phyloP scores from a whole-genome alignment of 2,113 vertebrate genomes.

The Mungos mungo region DNA sequence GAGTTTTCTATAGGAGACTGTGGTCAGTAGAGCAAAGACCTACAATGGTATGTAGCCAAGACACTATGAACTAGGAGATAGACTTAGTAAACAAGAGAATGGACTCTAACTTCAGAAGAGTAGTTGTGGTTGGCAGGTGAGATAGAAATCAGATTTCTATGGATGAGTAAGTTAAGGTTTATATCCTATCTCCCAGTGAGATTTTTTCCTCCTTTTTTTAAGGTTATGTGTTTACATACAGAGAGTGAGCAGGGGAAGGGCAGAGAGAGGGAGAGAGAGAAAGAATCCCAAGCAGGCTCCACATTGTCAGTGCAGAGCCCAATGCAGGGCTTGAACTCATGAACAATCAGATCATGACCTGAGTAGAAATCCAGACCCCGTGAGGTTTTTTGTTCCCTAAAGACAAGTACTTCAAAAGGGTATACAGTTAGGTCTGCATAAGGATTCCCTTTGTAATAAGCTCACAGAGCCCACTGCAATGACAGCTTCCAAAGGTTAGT shows the following conservation, averaged over 20 bases:
- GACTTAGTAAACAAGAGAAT: not conserved
- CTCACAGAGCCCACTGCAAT: not conserved
- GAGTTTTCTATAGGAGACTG: not conserved
- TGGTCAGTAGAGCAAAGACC: not conserved
- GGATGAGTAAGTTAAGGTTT: not conserved
- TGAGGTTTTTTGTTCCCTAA: not conserved
- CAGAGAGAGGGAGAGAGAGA: too few species aligned
- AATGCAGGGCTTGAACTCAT: too few species aligned
- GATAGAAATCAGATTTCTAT: not conserved
- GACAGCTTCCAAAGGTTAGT: not conserved
- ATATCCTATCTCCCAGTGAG: not conserved
- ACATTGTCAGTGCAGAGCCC: too few species aligned
- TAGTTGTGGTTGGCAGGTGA: not conserved
- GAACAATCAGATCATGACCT: too few species aligned
- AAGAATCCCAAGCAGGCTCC: too few species aligned
- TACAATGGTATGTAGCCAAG: not conserved
- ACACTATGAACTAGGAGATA: not conserved
- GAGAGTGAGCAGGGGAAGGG: too few species aligned
- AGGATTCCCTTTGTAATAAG: not conserved
- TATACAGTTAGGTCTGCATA: not conserved
- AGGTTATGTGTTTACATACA: too few species aligned
- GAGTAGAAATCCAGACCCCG: too few species aligned
- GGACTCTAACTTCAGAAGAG: not conserved
- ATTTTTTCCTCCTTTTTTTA: not conserved
- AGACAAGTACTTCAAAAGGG: not conserved